Evolutionary conservation across 2,113 vertebrate genomes (phyloP).

Genomic region (Aviceda subcristata): DNA sequence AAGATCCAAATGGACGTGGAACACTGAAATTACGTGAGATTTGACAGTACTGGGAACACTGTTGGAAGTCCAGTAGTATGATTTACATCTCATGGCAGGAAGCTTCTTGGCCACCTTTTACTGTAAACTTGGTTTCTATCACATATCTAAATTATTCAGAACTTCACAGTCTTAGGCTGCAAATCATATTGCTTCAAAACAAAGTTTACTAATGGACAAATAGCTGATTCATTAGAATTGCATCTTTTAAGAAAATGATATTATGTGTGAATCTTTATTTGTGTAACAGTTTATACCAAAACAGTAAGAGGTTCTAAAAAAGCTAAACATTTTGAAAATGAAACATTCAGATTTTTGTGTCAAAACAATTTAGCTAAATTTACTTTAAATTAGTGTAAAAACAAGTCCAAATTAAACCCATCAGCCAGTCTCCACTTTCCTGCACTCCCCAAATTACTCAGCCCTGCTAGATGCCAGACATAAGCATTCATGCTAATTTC

Average conservation of each 20-base stretch:
- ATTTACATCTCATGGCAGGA: not conserved
- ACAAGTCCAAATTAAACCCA: slow-evolving; percentile 30
- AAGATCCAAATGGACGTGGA: not conserved
- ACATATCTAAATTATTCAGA: not conserved
- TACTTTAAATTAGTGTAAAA: slow-evolving; percentile 25
- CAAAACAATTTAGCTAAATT: slow-evolving; percentile 36
- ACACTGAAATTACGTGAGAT: not conserved
- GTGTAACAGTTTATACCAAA: not conserved
- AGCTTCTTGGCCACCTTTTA: not conserved
- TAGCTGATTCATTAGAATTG: not conserved
- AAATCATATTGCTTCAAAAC: not conserved
- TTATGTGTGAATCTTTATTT: not conserved
- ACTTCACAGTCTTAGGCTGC: not conserved
- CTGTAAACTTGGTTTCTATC: not conserved
- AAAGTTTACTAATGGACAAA: not conserved
- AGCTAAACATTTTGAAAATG: not conserved
- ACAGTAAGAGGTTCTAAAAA: not conserved
- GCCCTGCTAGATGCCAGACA: not conserved
- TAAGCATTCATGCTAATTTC: not conserved
- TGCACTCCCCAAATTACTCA: slow-evolving; percentile 6
- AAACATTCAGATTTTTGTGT: slow-evolving; percentile 8
- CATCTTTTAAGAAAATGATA: not conserved
- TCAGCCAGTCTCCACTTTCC: slow-evolving; percentile 20
- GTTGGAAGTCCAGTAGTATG: not conserved
- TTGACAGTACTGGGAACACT: not conserved